Percentiles rank a stretch among this genome's conserved stretches.
These are phyloP conservation scores for Hirtodrosophila cameraria DNA, from an alignment of 2,888 invertebrate species.

Conservation along the genomic window DNA sequence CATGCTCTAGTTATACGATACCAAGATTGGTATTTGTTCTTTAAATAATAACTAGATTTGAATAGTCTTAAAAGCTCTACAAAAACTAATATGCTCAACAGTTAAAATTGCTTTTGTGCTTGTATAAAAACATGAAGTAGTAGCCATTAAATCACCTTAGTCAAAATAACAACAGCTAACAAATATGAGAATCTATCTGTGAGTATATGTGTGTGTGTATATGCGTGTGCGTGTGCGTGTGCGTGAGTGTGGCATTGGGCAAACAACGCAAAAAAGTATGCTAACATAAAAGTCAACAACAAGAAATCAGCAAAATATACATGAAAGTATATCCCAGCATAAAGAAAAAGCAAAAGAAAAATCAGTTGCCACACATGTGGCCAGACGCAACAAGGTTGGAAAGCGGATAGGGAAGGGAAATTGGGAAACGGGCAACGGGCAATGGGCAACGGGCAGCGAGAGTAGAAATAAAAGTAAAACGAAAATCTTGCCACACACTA, in stretches of 20 bases:
- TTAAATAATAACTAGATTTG: neutral
- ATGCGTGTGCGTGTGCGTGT: neutral
- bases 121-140: conserved; percentile 38
- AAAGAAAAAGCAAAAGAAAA: conserved; percentile 33
- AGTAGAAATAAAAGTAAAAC: conserved; percentile 36
- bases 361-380: conserved; percentile 65
- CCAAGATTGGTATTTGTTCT: too few relatives aligned
- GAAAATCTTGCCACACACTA: conserved; percentile 62
- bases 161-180: conserved; percentile 31
- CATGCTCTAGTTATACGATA: too few relatives aligned
- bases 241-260: conserved; percentile 1
- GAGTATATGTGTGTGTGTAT: conserved; percentile 6
- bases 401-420: neutral
- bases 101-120: neutral
- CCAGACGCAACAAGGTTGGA: conserved; percentile 19
- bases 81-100: conserved; percentile 4
- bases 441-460: neutral
- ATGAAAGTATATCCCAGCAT: conserved; percentile 42
- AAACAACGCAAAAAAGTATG: conserved; percentile 25
- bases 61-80: neutral
- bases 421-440: too few relatives aligned
- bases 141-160: conserved; percentile 54
- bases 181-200: conserved; percentile 18
- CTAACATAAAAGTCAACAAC: conserved; percentile 68
- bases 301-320: conserved; percentile 59